Evolutionary conservation across 1,140 invertebrate genomes (phyloP), one percentile per base, ranked within the genome.

Genomic region (Drosophila ambigua): DNA sequence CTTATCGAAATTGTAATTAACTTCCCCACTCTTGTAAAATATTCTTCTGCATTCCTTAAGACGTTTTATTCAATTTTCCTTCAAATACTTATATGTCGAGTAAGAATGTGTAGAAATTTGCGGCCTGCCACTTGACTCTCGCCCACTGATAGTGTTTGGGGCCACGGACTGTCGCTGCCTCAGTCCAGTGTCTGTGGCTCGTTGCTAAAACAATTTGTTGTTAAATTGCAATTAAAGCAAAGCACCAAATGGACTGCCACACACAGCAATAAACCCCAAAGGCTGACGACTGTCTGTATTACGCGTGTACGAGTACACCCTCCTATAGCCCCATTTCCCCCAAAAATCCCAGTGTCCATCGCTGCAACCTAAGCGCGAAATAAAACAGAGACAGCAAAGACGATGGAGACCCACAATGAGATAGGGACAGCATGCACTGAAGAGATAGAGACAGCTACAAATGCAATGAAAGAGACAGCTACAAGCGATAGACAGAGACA

Each of bases 151-250:
- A 64, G 69, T 63, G 69, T 39, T 31, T 61, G 31, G 44, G 35
- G 55, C 60, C 35, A 39, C 5, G 26, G 26, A 5, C 26, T 28
- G 35, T 5, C 3, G 11, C 8, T 35, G 31, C 31, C 31, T 35
- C 4, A 24, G 23, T 24, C 23, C 28, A 63, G 68, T 62, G 69
- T 35, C 28, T 61, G 44, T 57, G 64, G 9, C 50, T 55, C 43
- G 63, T 15, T 68, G 66, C 50, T 68, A 68, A 85, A 87, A 60
- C 57, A 74, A 61, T 87, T 61, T 62, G 64, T 50, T 74, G 81
- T 85, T 78, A 75, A 85, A 81, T 81, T 77, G 74, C 74, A 87
- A 85, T 85, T 85, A 85, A 87, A 74, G 58, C 65, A 46, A 53
- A 28, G 61, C 35, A 39, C 35, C 44, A 61, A 73, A 73, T 51